phyloP scores from a whole-genome alignment of 2,113 vertebrate genomes.

The Edolisoma coerulescens region DNA sequence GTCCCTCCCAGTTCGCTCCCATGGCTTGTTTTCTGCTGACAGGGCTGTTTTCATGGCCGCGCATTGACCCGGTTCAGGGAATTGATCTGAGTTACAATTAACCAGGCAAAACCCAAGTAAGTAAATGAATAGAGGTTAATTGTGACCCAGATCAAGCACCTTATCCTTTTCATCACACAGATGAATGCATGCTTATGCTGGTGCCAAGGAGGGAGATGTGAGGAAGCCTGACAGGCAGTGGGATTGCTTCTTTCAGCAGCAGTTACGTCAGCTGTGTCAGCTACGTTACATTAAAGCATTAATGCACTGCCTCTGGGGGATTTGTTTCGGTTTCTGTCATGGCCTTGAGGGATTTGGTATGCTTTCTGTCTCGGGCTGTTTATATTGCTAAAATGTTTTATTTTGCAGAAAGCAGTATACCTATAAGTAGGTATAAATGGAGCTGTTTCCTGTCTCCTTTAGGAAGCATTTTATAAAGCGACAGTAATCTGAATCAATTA shows the following conservation, averaged over 20 bases:
- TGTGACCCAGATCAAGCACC: neutral
- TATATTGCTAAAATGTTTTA: neutral
- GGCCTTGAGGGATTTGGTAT: neutral
- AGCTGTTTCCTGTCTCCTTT: neutral
- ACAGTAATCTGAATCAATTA: neutral
- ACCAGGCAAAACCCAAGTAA: neutral
- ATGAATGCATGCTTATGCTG: accelerated
- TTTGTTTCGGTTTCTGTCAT: neutral
- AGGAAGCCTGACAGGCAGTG: neutral
- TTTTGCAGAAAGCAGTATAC: neutral
- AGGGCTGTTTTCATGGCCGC: neutral
- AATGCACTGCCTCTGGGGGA: neutral
- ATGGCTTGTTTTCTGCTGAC: neutral
- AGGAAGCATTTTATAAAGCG: neutral
- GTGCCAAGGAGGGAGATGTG: neutral
- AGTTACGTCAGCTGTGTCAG: neutral
- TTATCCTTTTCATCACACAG: neutral
- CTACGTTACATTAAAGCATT: neutral
- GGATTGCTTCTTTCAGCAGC: neutral
- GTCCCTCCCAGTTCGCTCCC: neutral
- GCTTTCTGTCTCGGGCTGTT: neutral
- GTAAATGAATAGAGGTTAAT: neutral
- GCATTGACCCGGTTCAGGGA: neutral
- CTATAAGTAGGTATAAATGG: neutral
- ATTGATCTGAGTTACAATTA: neutral